phyloP scores from a whole-genome alignment of 2,888 invertebrate genomes.

The Eretmocerus hayati region DNA sequence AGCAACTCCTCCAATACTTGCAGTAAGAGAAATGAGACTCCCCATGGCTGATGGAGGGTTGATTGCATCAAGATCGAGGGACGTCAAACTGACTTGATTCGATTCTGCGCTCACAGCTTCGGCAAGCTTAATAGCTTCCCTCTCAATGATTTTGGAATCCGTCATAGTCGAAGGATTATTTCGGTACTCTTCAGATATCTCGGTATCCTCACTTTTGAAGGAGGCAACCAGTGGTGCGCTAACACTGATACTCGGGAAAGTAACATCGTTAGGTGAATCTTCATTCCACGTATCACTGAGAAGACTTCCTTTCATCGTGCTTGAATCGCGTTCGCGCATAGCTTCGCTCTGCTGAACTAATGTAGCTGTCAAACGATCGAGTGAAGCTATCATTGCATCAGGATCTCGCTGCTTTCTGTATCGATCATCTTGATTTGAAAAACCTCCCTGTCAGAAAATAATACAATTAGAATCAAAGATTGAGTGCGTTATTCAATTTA shows the following conservation, averaged over 20 bases:
- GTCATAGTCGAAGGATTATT: conserved; percentile 47
- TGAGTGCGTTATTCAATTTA: too few relatives aligned
- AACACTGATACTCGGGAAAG: conserved; percentile 74
- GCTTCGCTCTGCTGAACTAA: conserved; percentile 60
- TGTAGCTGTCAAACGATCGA: conserved; percentile 59
- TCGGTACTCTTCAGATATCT: conserved; percentile 19
- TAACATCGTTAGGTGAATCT: conserved; percentile 70
- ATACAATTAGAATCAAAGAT: too few relatives aligned
- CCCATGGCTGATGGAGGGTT: conserved; percentile 74
- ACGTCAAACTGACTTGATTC: conserved; percentile 33
- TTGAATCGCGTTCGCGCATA: conserved; percentile 47
- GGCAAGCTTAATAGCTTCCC: conserved; percentile 66
- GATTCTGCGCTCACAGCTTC: conserved; percentile 51
- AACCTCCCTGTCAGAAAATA: too few relatives aligned
- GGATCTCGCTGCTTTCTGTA: conserved; percentile 55
- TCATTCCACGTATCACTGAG: conserved; percentile 67
- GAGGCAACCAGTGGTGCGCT: conserved; percentile 67
- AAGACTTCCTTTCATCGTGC: conserved; percentile 43
- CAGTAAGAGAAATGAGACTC: conserved; percentile 55
- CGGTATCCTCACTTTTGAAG: conserved; percentile 54
- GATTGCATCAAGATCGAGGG: conserved; percentile 61
- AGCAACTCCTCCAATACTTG: conserved; percentile 36
- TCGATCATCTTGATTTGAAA: conserved; percentile 20
- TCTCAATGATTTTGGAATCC: conserved; percentile 64
- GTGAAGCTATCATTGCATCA: conserved; percentile 61